Evolutionary conservation across 2,888 invertebrate genomes (phyloP).

Genomic region (Machimus rusticus): DNA sequence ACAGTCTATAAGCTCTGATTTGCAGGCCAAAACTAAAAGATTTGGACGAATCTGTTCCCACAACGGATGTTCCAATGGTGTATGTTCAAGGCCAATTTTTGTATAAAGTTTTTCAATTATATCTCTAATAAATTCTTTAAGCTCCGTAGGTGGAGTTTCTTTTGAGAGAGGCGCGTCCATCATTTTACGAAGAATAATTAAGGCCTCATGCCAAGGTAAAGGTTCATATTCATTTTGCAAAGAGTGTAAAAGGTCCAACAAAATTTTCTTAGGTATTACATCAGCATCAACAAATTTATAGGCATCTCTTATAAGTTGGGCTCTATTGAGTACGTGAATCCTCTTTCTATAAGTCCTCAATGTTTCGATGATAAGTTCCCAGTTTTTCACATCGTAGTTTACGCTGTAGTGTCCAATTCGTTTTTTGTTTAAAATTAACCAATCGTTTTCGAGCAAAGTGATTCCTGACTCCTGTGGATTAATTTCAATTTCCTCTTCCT

Average conservation of each 20-base stretch:
- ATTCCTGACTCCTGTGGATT: not conserved
- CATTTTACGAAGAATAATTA: not conserved
- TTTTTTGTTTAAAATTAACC: conserved; percentile 60
- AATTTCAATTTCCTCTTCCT: conserved; percentile 32
- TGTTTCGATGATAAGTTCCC: conserved; percentile 70
- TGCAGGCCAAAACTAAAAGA: not conserved
- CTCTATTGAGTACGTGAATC: conserved; percentile 80
- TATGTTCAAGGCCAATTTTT: not conserved
- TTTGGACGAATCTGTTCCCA: not conserved
- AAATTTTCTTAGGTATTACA: not conserved
- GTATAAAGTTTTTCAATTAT: not conserved
- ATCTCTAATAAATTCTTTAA: not conserved
- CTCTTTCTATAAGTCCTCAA: conserved; percentile 69
- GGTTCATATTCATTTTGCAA: not conserved
- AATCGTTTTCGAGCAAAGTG: conserved; percentile 49
- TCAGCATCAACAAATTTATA: not conserved
- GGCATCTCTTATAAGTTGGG: conserved; percentile 88
- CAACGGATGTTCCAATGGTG: not conserved
- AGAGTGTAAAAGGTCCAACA: not conserved
- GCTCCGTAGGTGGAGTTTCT: not conserved
- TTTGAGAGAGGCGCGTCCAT: not conserved
- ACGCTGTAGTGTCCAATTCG: conserved; percentile 68
- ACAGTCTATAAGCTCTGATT: not conserved
- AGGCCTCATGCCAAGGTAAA: conserved; percentile 61
- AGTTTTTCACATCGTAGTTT: conserved; percentile 74